Evolutionary conservation across 2,888 invertebrate species (phyloP), one percentile per base, ranked within the genome.

Genomic region (Miltochrista miniata): DNA sequence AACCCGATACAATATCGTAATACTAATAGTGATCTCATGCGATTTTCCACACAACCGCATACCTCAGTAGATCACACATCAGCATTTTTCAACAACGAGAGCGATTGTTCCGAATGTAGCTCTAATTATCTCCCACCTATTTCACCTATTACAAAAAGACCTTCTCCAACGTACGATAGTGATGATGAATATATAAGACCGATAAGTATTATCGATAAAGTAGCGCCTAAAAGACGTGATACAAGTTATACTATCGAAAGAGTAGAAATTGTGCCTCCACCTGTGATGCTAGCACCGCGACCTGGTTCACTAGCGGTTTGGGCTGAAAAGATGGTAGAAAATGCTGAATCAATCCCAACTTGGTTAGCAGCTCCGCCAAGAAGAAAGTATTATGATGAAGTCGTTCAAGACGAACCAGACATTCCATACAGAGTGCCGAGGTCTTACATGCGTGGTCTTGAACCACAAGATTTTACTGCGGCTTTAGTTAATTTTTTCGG

Each of bases 391-490:
- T 64, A 71, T 48, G 73, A 79, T 43, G 81, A 85, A 66, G 66
- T 84, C 15, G 55, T 81, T 7, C 78, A 78, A 68, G 82, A 85
- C 24, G 89, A 90, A 54, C 86, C 90, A 0, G 89, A 90, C 54
- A 71, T 88, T 35, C 87, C 90, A 0, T 71, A 78, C 9, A 72
- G 85, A 43, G 77, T 88, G 35, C 93, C 90, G 15, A 88, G 90
- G 42, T 89, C 83, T 34, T 94, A 87, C 45, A 90, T 93, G 62
- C 89, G 94, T 63, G 95, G 95, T 7, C 89, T 96, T 8, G 94
- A 95, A 59, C 95, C 96, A 59, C 96, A 96, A 65, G 96, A 96
- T 69, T 92, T 94, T 1, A 92, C 95, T 0, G 95, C 95, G 10
- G 94, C 94, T 63, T 76, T 94, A 7, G 87, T 96, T 3, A 93